Conservation (phyloP, 2,113 vertebrate species). For the Trogon surrucura region DNA sequence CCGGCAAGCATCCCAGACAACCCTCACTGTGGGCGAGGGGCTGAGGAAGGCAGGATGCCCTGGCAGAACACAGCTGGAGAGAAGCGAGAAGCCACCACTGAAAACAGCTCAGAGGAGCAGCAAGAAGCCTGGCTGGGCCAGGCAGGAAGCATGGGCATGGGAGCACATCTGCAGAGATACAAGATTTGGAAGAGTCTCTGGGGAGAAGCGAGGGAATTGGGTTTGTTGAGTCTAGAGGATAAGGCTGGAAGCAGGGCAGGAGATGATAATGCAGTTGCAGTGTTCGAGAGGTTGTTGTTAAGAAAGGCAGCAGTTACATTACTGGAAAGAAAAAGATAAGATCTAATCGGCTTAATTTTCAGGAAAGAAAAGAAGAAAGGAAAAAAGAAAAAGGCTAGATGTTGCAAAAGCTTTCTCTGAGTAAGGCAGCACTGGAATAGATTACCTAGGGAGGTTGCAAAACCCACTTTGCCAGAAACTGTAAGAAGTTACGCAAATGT, state of each 20-base stretch:
- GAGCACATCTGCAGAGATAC: background rate
- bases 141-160: background rate
- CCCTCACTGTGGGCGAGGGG: fast-evolving
- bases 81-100: background rate
- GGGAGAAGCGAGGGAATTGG: background rate
- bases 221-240: slow-evolving; percentile 14
- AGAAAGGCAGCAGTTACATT: background rate
- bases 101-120: background rate
- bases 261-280: background rate
- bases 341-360: background rate
- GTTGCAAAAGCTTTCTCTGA: background rate
- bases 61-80: fast-evolving
- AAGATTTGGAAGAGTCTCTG: background rate
- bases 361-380: slow-evolving; percentile 7
- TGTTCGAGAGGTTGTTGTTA: background rate
- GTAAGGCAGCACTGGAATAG: background rate
- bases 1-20: background rate
- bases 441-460: background rate
- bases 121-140: background rate
- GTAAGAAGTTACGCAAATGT: background rate
- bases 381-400: background rate
- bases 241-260: background rate
- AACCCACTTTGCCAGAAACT: background rate
- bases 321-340: slow-evolving; percentile 1
- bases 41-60: background rate